Base-by-base conservation (phyloP, 2,113 vertebrate genomes). In the Heterotis niloticus region DNA sequence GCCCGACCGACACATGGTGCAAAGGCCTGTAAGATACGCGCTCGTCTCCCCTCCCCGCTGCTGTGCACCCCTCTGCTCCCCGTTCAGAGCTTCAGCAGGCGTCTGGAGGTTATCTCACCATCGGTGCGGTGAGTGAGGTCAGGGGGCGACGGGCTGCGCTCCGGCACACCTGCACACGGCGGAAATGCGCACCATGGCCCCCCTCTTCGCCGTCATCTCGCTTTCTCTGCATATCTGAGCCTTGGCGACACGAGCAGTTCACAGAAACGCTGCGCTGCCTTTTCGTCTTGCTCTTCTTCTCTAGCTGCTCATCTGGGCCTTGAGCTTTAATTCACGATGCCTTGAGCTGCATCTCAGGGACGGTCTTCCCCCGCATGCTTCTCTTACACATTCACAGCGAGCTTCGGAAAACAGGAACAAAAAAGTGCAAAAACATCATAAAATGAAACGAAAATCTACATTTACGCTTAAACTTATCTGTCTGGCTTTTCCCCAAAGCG, bases 41-140 rank as follows among this genome's bases (percentile, higher is more conserved):
- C 10, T 17, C 17, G 57, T 59, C n/a, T n/a, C n/a, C n/a, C n/a
- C 57, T 17, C 17, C 18, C 16, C 18, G 18, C 17, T 18, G 11
- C 69, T 44, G 18, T 18, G 0, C 29, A 1, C n/a, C 1, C 69
- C n/a, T 3, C 69, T 13, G 34, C 66, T 29, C 66, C 26, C n/a
- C n/a, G n/a, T 11, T 28, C 20, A 65, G 64, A 18, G 34, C 60
- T 17, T 20, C 60, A 62, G 60, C 60, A 62, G 20, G 60, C 60
- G 12, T 17, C 16, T 10, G 66, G 66, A 23, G 24, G 72, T 74
- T 74, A 74, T 74, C 72, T 59, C 24, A 3, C 72, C 13, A 74
- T 74, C 72, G 23, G 52, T 74, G 72, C 14, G 72, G 72, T 74
- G 72, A 60, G 14, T 59, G 52, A 59, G 72, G 72, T 74, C 72